Percentiles rank a stretch among this genome's conserved stretches.
These are phyloP conservation scores for Brachionus plicatilis DNA, from an alignment of 1,140 invertebrate species.

Conservation along the genomic window DNA sequence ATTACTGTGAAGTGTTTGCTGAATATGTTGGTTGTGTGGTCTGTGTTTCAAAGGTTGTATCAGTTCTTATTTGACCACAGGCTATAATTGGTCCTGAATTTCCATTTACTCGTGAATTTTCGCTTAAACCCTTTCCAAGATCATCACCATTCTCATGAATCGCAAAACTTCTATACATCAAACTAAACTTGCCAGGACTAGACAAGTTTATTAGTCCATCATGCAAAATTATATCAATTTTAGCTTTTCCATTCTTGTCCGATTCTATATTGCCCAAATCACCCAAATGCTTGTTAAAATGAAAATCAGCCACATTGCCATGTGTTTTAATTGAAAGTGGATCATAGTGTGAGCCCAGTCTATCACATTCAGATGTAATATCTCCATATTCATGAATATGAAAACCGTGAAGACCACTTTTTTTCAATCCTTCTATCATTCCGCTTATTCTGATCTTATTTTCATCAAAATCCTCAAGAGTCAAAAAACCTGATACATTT, in stretches of 20 bases:
- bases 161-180: conserved; percentile 75
- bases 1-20: too few species aligned
- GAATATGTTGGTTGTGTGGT: too few species aligned
- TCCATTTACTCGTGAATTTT: conserved; percentile 57
- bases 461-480: background rate
- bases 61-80: conserved; percentile 53
- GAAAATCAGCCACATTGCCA: conserved; percentile 62
- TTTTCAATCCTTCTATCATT: background rate
- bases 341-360: conserved; percentile 81
- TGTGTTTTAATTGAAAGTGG: conserved; percentile 71
- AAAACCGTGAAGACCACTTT: conserved; percentile 46
- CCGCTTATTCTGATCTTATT: background rate
- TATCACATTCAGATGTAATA: conserved; percentile 44
- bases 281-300: conserved; percentile 68
- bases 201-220: conserved; percentile 61
- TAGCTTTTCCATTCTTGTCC: conserved; percentile 48
- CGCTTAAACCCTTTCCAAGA: conserved; percentile 56
- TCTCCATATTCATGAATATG: conserved; percentile 53
- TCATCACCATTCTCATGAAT: conserved; percentile 58
- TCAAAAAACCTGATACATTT: background rate
- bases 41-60: too few species aligned
- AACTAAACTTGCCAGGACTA: conserved; percentile 68
- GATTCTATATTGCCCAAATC: conserved; percentile 78
- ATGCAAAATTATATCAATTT: conserved; percentile 57
- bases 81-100: conserved; percentile 59